A percentile compares a stretch with the other conserved stretches of the same genome.
These are phyloP conservation scores for Orchesella flavescens DNA, from an alignment of 2,888 invertebrate genomes.

Conservation along the genomic window DNA sequence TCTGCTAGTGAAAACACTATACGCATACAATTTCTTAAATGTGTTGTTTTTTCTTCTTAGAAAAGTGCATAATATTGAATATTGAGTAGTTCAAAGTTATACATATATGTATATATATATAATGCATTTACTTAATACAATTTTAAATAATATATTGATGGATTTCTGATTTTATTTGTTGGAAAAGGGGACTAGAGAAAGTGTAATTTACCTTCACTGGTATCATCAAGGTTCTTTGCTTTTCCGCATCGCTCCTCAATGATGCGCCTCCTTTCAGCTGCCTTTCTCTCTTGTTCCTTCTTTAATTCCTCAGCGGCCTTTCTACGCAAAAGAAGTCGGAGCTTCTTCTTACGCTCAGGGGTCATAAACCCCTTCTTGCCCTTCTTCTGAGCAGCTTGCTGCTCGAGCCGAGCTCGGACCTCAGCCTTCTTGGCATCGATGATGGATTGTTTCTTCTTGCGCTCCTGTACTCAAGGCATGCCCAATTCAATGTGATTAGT, in stretches of 20 bases:
- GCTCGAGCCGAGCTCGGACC: slow-evolving; percentile 98
- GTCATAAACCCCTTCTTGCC: slow-evolving; percentile 99
- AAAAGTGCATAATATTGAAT: neutral
- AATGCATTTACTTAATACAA: too few species aligned
- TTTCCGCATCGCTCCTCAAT: slow-evolving; percentile 96
- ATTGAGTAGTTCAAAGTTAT: too few species aligned
- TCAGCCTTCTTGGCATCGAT: slow-evolving; percentile 99
- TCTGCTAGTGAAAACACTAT: too few species aligned
- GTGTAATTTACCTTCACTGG: slow-evolving; percentile 87
- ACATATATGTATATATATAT: too few species aligned
- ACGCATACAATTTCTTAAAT: neutral
- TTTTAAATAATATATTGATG: slow-evolving; percentile 2
- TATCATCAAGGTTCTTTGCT: slow-evolving; percentile 91
- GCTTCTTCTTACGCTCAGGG: slow-evolving; percentile 97
- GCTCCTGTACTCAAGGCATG: slow-evolving; percentile 81
- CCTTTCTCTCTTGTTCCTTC: slow-evolving; percentile 99
- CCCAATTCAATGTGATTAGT: neutral
- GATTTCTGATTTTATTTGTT: neutral
- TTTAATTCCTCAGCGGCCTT: slow-evolving; percentile 99
- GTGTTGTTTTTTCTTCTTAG: neutral
- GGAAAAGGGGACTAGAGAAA: neutral
- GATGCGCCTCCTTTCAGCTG: slow-evolving; percentile 97
- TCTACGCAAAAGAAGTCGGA: slow-evolving; percentile 99
- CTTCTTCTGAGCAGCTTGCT: slow-evolving; percentile 98
- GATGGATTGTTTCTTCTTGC: slow-evolving; percentile 97